Evolutionary conservation across 1,140 invertebrate species (phyloP).

Genomic region (Tetramorium parvispinum): DNA sequence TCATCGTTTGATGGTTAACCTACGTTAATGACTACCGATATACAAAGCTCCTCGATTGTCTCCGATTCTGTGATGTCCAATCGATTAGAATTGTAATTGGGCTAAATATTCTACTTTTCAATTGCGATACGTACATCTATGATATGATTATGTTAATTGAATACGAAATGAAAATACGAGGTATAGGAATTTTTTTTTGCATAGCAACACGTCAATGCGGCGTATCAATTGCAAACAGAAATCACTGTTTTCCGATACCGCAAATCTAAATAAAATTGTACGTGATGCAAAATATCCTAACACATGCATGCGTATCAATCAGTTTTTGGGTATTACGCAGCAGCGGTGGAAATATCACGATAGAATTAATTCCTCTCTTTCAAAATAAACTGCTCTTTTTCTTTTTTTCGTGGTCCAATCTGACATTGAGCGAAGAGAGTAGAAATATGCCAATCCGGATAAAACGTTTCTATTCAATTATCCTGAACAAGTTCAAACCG

Average conservation of each 20-base stretch:
- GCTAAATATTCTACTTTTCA: not conserved
- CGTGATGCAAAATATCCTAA: conserved; percentile 4
- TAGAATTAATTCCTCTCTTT: conserved; percentile 15
- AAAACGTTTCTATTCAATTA: conserved; percentile 49
- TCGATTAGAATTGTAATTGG: not conserved
- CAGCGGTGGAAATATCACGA: not conserved
- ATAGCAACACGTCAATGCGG: not conserved
- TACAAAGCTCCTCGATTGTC: conserved; percentile 5
- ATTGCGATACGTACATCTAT: not conserved
- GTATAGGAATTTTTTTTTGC: not conserved
- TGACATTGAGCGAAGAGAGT: not conserved
- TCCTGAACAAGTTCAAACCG: not conserved
- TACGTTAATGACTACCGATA: not conserved
- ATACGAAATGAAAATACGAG: not conserved
- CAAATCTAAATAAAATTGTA: conserved; percentile 31
- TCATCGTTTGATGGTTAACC: conserved; percentile 8
- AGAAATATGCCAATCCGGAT: conserved; percentile 8
- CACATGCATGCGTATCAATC: not conserved
- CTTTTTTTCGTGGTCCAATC: not conserved
- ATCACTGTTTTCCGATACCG: not conserved
- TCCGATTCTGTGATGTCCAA: not conserved
- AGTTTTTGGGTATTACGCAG: not conserved
- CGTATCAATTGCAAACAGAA: conserved; percentile 23
- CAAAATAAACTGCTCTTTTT: not conserved
- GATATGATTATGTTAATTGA: not conserved